Percentiles rank a stretch among this genome's conserved stretches.
These are phyloP conservation scores for Todiramphus chloris DNA, from an alignment of 2,113 vertebrate species.

Conservation along the genomic window DNA sequence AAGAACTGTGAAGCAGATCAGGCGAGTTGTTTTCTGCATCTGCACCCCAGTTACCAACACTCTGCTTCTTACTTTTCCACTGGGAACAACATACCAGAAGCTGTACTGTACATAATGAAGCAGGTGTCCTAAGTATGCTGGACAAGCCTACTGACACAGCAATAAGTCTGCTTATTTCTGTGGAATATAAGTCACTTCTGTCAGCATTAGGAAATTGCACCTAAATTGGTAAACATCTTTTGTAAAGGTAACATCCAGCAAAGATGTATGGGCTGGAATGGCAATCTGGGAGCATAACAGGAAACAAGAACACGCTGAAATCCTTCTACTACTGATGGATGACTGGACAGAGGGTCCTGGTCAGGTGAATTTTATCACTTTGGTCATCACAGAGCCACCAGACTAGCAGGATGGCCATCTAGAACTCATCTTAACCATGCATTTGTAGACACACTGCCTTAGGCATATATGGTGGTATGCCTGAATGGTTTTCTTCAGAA, in stretches of 20 bases:
- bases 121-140: background rate
- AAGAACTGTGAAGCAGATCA: background rate
- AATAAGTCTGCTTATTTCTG: background rate
- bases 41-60: background rate
- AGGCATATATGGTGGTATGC: background rate
- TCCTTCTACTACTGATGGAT: background rate
- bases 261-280: background rate
- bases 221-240: background rate
- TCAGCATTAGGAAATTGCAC: background rate
- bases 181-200: background rate
- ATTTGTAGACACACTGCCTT: background rate
- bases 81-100: background rate
- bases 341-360: background rate
- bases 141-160: background rate
- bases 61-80: background rate
- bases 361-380: background rate
- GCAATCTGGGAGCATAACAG: background rate
- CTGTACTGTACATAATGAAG: fast-evolving
- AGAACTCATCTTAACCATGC: background rate
- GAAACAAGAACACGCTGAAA: background rate
- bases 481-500: background rate
- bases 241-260: background rate
- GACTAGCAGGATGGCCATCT: background rate
- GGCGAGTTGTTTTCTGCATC: background rate
- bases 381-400: background rate